Evolutionary conservation across 2,797 vertebrate genomes (phyloP).

Genomic region (Danio albolineatus): DNA sequence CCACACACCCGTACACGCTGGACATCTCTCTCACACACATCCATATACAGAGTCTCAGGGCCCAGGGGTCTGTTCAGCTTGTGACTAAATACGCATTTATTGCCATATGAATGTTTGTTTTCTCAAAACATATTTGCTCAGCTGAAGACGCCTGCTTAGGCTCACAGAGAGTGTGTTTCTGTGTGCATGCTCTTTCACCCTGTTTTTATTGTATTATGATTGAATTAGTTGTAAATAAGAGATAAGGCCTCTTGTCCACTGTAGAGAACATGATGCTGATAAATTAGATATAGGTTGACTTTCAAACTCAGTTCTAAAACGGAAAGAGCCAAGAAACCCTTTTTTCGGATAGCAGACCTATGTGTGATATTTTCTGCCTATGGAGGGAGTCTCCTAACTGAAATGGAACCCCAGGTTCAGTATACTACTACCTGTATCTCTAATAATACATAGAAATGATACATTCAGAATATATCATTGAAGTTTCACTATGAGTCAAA

Average conservation of each 20-base stretch:
- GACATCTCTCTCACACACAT: conserved; percentile 57
- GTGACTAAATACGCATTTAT: conserved; percentile 65
- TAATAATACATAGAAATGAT: too few relatives aligned
- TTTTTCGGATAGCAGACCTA: too few relatives aligned
- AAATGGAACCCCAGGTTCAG: not conserved
- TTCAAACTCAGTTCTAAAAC: not conserved
- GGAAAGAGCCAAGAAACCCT: too few relatives aligned
- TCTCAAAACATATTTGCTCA: conserved; percentile 74
- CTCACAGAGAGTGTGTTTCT: conserved; percentile 39
- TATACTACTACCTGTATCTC: too few relatives aligned
- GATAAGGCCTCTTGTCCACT: conserved; percentile 4
- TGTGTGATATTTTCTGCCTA: too few relatives aligned
- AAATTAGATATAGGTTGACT: not conserved
- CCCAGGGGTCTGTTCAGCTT: conserved; percentile 45
- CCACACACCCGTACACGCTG: conserved; percentile 47
- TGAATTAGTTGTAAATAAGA: conserved; percentile 32
- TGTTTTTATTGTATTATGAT: conserved; percentile 31
- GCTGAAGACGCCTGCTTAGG: conserved; percentile 65
- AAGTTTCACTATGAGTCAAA: too few relatives aligned
- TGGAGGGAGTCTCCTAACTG: not conserved
- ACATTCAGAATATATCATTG: too few relatives aligned
- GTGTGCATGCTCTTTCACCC: conserved; percentile 35
- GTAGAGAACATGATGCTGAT: not conserved
- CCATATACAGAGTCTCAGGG: conserved; percentile 64
- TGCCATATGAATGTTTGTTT: conserved; percentile 64